These are phyloP conservation scores for Columbina picui DNA, from an alignment of 2,113 vertebrate species.

Conservation along the genomic window DNA sequence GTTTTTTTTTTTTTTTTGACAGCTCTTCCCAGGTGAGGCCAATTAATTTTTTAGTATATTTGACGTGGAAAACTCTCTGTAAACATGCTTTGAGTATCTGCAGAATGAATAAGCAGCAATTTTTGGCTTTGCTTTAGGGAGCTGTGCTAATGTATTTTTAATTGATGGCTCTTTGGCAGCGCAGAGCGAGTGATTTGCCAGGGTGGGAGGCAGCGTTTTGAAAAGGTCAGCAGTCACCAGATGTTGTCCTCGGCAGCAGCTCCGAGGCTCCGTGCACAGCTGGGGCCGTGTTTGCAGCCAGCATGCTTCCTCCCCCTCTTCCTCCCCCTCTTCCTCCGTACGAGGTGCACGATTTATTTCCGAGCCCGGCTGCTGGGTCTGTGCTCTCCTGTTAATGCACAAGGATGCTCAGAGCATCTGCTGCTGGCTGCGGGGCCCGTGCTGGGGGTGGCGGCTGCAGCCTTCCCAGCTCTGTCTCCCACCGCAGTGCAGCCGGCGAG, in stretches of 20 bases:
- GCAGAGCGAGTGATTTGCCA: background rate
- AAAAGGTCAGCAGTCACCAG: conserved; percentile 13
- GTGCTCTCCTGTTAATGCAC: background rate
- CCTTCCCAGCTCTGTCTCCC: background rate
- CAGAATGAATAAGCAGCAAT: background rate
- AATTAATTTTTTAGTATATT: background rate
- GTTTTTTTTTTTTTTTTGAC: background rate
- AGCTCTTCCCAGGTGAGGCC: background rate
- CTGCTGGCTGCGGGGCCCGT: background rate
- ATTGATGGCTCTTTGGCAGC: background rate
- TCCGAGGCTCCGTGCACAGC: background rate
- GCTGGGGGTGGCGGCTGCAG: background rate
- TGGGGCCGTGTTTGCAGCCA: background rate
- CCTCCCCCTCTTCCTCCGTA: no score
- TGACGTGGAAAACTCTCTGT: background rate
- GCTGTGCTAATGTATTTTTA: background rate
- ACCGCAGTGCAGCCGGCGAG: background rate
- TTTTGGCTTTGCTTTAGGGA: background rate
- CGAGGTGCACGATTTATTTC: background rate
- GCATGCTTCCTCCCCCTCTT: no score
- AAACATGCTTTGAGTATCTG: background rate
- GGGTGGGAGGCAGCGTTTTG: background rate
- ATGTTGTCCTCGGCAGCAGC: background rate
- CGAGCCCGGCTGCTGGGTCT: background rate
- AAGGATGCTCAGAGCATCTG: background rate